These are phyloP conservation scores for Heliothis virescens DNA, from an alignment of 1,140 invertebrate genomes.

Conservation along the genomic window DNA sequence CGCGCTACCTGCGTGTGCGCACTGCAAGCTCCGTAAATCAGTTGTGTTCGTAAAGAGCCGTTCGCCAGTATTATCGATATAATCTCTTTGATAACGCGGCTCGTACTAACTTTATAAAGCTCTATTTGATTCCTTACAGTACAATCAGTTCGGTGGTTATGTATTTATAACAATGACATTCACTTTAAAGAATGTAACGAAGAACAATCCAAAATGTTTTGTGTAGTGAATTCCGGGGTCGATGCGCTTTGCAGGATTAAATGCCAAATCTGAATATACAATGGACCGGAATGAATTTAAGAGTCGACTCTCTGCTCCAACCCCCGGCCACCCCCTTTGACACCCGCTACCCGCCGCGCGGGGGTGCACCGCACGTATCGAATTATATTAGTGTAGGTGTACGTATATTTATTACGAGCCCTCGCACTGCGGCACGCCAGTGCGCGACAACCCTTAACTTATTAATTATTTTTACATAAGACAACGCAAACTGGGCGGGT, in stretches of 20 bases:
- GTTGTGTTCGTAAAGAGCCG: background rate
- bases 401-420: constrained; percentile 1
- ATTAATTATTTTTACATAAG: constrained; percentile 35
- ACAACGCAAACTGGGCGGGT: background rate
- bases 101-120: background rate
- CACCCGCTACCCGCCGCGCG: too few relatives aligned
- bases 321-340: too few relatives aligned
- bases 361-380: background rate
- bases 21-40: background rate
- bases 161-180: background rate
- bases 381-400: constrained; percentile 15
- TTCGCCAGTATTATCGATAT: background rate
- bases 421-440: background rate
- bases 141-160: background rate
- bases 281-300: constrained; percentile 13
- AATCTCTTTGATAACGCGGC: background rate
- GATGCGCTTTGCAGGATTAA: constrained; percentile 14
- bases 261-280: constrained; percentile 8
- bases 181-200: background rate
- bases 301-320: background rate
- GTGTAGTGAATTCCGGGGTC: background rate
- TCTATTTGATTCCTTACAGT: background rate
- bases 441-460: constrained; percentile 18
- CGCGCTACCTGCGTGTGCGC: background rate
- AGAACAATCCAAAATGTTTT: background rate